These are phyloP conservation scores for Myathropa florea DNA, from an alignment of 2,888 invertebrate species.

Conservation along the genomic window DNA sequence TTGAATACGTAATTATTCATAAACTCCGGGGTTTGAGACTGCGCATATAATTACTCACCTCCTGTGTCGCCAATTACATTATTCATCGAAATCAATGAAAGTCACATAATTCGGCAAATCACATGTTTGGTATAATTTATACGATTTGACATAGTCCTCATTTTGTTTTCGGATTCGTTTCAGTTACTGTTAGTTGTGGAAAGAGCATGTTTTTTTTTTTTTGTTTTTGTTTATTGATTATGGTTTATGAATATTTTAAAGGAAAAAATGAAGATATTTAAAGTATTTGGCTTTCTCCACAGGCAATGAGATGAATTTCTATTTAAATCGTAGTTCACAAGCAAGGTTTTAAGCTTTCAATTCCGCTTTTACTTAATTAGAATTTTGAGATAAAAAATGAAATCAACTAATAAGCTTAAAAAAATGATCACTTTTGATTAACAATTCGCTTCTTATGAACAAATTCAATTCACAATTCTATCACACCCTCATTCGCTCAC, in stretches of 20 bases:
- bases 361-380: conserved; percentile 23
- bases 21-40: background rate
- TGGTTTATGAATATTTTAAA: background rate
- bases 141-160: background rate
- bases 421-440: background rate
- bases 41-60: background rate
- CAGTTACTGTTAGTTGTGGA: background rate
- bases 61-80: background rate
- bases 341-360: conserved; percentile 23
- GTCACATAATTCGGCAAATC: background rate
- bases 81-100: conserved; percentile 12
- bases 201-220: background rate
- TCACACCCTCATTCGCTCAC: background rate
- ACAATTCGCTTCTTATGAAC: background rate
- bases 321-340: conserved; percentile 6
- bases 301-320: conserved; percentile 16
- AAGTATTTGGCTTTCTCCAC: conserved; percentile 53
- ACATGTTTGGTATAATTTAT: background rate
- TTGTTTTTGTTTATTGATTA: background rate
- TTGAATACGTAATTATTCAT: background rate
- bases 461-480: background rate
- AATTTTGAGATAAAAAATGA: background rate
- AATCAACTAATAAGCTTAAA: background rate
- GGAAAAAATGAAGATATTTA: background rate
- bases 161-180: background rate